A percentile compares a stretch with the other conserved stretches of the same genome.
These are phyloP conservation scores for Elgonia sp. DNA, from an alignment of 2,888 invertebrate genomes.

Conservation along the genomic window DNA sequence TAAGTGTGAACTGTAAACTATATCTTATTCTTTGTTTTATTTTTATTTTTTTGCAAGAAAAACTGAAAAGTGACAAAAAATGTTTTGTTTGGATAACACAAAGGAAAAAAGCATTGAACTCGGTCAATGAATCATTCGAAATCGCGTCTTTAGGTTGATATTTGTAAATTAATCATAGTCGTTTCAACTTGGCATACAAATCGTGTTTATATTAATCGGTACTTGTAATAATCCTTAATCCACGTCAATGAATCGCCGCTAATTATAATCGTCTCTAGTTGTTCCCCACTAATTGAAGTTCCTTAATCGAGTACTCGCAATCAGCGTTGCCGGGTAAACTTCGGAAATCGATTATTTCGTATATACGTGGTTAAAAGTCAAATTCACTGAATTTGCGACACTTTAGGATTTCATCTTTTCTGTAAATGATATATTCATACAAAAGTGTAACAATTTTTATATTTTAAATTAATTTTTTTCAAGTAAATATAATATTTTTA, in stretches of 20 bases:
- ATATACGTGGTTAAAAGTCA: conserved; percentile 11
- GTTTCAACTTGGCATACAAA: conserved; percentile 1
- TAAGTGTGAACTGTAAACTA: too few relatives aligned
- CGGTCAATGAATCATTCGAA: neutral
- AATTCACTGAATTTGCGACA: conserved; percentile 3
- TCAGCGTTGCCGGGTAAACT: conserved; percentile 36
- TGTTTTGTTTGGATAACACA: too few relatives aligned
- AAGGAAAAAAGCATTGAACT: neutral
- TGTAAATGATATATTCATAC: too few relatives aligned
- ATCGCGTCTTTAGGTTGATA: neutral
- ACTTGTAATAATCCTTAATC: conserved; percentile 14
- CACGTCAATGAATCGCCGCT: conserved; percentile 18
- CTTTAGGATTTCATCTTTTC: neutral
- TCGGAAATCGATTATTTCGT: conserved; percentile 33
- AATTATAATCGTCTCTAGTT: conserved; percentile 12
- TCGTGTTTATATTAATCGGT: conserved; percentile 10
- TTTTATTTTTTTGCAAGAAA: too few relatives aligned
- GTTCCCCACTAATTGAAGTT: conserved; percentile 20
- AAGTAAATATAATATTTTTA: too few relatives aligned
- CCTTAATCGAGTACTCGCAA: conserved; percentile 28
- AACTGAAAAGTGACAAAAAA: too few relatives aligned
- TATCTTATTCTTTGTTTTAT: too few relatives aligned
- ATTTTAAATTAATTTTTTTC: too few relatives aligned
- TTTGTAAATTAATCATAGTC: conserved; percentile 9
- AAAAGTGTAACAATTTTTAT: too few relatives aligned